Conservation (phyloP, 1,140 invertebrate species). For the Ruditapes philippinarum region DNA sequence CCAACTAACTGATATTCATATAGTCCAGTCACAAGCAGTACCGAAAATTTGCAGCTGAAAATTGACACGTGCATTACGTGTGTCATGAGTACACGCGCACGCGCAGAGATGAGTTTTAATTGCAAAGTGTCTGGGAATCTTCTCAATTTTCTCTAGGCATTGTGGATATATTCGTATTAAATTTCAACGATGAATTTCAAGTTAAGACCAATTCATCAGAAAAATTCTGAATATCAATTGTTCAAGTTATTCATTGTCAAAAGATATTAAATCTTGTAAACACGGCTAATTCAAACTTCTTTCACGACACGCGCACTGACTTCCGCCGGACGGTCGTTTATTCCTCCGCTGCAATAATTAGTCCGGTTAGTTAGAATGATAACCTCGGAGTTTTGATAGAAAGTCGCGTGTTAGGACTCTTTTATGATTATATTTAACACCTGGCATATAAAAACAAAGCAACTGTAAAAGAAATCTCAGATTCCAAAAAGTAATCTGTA, state of each 20-base stretch:
- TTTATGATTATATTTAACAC: conserved; percentile 50
- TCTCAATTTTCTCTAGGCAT: neutral
- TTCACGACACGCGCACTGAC: conserved; percentile 50
- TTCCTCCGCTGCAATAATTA: conserved; percentile 62
- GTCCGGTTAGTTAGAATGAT: conserved; percentile 60
- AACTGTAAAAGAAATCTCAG: neutral
- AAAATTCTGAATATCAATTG: conserved; percentile 19
- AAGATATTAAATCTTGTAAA: conserved; percentile 66
- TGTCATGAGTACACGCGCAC: conserved; percentile 31
- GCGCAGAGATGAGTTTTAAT: conserved; percentile 53
- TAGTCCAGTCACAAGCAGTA: neutral
- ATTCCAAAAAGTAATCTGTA: too few species aligned
- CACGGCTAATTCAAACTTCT: conserved; percentile 57
- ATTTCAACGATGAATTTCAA: conserved; percentile 67
- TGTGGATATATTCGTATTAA: conserved; percentile 65
- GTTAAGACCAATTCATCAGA: conserved; percentile 62
- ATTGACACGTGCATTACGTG: conserved; percentile 27
- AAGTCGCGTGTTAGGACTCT: conserved; percentile 37
- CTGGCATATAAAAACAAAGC: conserved; percentile 51
- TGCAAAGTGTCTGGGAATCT: conserved; percentile 36
- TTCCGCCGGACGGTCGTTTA: conserved; percentile 50
- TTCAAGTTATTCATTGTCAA: conserved; percentile 62
- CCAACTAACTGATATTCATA: conserved; percentile 8
- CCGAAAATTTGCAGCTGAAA: conserved; percentile 41
- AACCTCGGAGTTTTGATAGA: conserved; percentile 31